These are phyloP conservation scores for Dipus sagitta DNA, from an alignment of 2,797 vertebrate species.

Conservation along the genomic window DNA sequence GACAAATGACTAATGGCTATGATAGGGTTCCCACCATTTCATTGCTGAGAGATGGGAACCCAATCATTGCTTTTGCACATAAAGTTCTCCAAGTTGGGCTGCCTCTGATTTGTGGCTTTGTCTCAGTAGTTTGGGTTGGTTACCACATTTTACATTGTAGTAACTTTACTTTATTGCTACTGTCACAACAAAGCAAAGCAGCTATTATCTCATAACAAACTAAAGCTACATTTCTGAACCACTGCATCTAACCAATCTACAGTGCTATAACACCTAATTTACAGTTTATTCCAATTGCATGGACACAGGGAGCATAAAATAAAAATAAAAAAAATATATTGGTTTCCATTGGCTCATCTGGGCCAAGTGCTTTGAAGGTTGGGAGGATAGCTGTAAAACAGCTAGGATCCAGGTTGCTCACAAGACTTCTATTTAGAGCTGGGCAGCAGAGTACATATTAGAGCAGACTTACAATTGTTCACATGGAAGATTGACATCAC, in stretches of 20 bases:
- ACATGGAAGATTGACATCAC: background rate
- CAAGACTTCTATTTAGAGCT: conserved; percentile 43
- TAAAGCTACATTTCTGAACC: conserved; percentile 88
- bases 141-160: conserved; percentile 85
- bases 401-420: conserved; percentile 27
- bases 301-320: conserved; percentile 85
- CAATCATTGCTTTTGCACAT: conserved; percentile 65
- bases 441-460: conserved; percentile 10
- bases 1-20: background rate
- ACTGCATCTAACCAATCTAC: conserved; percentile 84
- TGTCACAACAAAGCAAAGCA: conserved; percentile 89
- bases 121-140: conserved; percentile 86
- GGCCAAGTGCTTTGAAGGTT: conserved; percentile 74
- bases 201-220: conserved; percentile 89
- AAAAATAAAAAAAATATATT: conserved; percentile 71
- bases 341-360: conserved; percentile 80
- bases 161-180: conserved; percentile 88
- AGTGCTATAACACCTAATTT: conserved; percentile 87
- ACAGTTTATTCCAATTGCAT: conserved; percentile 87
- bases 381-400: conserved; percentile 76
- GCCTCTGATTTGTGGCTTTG: conserved; percentile 85
- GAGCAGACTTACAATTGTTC: background rate
- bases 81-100: conserved; percentile 75
- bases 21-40: background rate
- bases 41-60: background rate